phyloP scores from a whole-genome alignment of 2,113 vertebrate genomes.

The Micronycteris hirsuta region DNA sequence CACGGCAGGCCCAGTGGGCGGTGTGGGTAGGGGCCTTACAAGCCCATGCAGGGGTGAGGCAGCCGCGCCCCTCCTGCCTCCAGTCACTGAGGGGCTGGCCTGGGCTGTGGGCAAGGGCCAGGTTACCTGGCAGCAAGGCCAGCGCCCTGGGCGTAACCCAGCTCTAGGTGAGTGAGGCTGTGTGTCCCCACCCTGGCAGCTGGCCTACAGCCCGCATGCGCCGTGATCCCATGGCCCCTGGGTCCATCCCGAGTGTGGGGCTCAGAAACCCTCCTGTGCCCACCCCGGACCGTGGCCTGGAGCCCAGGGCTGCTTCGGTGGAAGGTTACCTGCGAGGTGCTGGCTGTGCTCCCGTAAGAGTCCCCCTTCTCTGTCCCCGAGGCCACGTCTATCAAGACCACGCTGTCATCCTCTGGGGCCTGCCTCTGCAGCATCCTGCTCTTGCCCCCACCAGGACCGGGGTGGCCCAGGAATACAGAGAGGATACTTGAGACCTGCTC shows the following conservation, averaged over 20 bases:
- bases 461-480: background rate
- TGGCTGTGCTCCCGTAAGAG: slow-evolving; percentile 14
- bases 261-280: background rate
- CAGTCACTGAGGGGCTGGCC: background rate
- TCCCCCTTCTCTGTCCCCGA: accelerated
- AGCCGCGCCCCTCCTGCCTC: background rate
- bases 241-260: accelerated
- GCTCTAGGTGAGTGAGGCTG: no score
- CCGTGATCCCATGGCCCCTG: background rate
- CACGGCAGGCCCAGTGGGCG: accelerated
- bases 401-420: background rate
- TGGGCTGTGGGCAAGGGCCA: background rate
- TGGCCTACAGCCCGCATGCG: no score
- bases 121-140: background rate
- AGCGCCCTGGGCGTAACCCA: no score
- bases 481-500: accelerated
- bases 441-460: background rate
- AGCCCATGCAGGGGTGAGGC: accelerated
- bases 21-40: background rate
- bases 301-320: background rate
- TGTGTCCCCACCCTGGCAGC: no score
- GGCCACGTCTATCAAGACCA: background rate
- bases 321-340: background rate
- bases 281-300: background rate
- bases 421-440: background rate